These are phyloP conservation scores for Deroplatys truncata DNA, from an alignment of 2,888 invertebrate genomes.

Conservation along the genomic window DNA sequence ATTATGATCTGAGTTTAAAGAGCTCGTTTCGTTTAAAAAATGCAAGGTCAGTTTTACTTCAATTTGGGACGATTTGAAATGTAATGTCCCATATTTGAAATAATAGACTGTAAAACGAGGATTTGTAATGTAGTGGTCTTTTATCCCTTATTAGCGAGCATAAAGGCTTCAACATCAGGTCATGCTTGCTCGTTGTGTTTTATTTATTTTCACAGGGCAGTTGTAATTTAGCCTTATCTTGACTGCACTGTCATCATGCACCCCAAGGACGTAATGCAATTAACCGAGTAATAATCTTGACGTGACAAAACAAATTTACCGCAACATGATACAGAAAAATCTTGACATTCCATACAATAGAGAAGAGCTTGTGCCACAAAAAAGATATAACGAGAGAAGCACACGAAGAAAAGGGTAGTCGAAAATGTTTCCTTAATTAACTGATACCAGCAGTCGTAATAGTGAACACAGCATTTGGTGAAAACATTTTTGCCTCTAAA, in stretches of 20 bases:
- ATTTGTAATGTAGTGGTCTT: no score
- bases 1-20: no score
- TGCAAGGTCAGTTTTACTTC: no score
- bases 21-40: no score
- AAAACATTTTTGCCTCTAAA: no score
- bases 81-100: no score
- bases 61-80: no score
- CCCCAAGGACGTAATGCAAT: background rate
- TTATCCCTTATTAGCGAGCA: no score
- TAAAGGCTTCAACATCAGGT: background rate
- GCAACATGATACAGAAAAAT: background rate
- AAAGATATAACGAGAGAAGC: no score
- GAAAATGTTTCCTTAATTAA: background rate
- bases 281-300: background rate
- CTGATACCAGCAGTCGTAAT: background rate
- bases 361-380: background rate
- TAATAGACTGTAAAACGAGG: no score
- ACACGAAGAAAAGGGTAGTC: background rate
- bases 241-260: background rate
- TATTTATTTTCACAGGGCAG: background rate
- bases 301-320: background rate
- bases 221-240: background rate
- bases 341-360: background rate
- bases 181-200: background rate
- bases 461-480: no score